Conservation (phyloP, 2,888 invertebrate species). For the Drosophila bunnanda region DNA sequence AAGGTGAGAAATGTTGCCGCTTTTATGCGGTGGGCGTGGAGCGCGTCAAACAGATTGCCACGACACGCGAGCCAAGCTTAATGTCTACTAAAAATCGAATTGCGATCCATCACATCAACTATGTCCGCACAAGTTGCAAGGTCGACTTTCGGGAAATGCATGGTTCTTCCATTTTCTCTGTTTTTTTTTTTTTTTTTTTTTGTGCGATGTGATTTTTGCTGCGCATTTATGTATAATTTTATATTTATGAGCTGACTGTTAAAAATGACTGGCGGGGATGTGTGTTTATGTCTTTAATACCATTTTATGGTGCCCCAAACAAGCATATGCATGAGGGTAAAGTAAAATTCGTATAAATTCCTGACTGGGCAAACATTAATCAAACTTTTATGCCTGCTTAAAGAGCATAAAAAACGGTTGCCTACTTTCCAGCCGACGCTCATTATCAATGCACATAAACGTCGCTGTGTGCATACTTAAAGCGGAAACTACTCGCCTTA, state of each 20-base stretch:
- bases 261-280: constrained; percentile 54
- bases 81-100: constrained; percentile 79
- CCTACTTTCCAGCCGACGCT: constrained; percentile 59
- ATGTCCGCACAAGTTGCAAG: constrained; percentile 50
- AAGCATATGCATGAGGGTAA: constrained; percentile 23
- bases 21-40: constrained; percentile 59
- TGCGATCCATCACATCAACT: constrained; percentile 74
- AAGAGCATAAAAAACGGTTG: constrained; percentile 60
- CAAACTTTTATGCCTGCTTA: constrained; percentile 65
- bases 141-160: constrained; percentile 36
- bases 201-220: constrained; percentile 70
- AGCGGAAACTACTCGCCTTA: constrained; percentile 58
- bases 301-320: constrained; percentile 62
- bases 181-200: not conserved
- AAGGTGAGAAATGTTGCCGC: constrained; percentile 60
- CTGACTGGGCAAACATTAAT: constrained; percentile 60
- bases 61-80: constrained; percentile 62
- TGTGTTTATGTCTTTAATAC: constrained; percentile 72
- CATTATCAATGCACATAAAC: constrained; percentile 68
- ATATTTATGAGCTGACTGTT: constrained; percentile 74
- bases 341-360: constrained; percentile 34
- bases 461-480: constrained; percentile 47
- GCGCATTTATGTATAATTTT: constrained; percentile 76
- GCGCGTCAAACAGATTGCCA: constrained; percentile 66
- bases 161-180: not conserved